Conservation (phyloP, 1,140 invertebrate species). For the Yoshiicerus persimilis region DNA sequence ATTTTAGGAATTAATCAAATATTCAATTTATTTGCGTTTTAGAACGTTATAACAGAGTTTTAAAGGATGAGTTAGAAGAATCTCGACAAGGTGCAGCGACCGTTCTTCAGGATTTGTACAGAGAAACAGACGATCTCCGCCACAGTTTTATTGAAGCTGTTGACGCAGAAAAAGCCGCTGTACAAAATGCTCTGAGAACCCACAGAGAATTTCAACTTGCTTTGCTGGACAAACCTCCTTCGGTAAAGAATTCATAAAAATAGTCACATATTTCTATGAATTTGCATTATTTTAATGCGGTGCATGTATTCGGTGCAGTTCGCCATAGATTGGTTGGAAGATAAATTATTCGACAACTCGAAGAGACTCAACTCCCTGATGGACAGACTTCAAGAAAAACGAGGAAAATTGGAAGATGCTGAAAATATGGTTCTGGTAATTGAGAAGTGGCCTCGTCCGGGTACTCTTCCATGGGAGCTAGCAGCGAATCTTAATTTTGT, state of each 20-base stretch:
- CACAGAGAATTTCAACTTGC: slow-evolving; percentile 47
- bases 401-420: slow-evolving; percentile 38
- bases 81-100: slow-evolving; percentile 38
- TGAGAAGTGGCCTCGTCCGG: slow-evolving; percentile 47
- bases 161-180: slow-evolving; percentile 42
- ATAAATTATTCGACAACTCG: slow-evolving; percentile 44
- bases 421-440: slow-evolving; percentile 41
- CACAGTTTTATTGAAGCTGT: slow-evolving; percentile 37
- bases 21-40: too few species aligned
- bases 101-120: slow-evolving; percentile 36
- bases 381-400: slow-evolving; percentile 29
- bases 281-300: not conserved
- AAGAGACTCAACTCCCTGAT: slow-evolving; percentile 37
- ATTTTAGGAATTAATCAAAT: not conserved
- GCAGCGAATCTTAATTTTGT: slow-evolving; percentile 31
- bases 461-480: slow-evolving; percentile 46
- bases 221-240: slow-evolving; percentile 25
- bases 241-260: not conserved
- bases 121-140: slow-evolving; percentile 37
- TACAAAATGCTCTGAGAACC: slow-evolving; percentile 45
- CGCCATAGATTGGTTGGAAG: slow-evolving; percentile 47
- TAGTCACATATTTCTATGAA: not conserved
- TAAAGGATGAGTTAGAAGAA: slow-evolving; percentile 46
- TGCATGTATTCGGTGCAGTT: not conserved
- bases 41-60: slow-evolving; percentile 46